These are phyloP conservation scores for Melanchra persicariae DNA, from an alignment of 2,888 invertebrate genomes.

Conservation along the genomic window DNA sequence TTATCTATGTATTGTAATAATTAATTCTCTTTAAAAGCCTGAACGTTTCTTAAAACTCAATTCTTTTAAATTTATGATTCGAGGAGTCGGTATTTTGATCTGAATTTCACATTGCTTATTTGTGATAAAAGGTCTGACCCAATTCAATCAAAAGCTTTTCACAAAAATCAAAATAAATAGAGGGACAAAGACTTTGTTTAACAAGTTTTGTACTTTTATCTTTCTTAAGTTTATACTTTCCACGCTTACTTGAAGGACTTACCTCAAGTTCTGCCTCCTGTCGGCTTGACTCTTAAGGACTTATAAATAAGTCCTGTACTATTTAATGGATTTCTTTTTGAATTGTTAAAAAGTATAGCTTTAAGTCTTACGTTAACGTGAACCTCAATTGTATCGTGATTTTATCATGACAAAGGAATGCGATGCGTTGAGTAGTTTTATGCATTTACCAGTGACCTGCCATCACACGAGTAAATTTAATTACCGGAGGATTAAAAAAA, in stretches of 20 bases:
- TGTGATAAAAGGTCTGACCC: neutral
- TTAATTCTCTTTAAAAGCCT: neutral
- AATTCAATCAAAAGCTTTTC: neutral
- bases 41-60: neutral
- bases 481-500: too few species aligned
- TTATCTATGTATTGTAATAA: neutral
- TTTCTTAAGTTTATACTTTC: constrained; percentile 17
- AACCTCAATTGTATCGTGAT: neutral
- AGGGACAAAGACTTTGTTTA: constrained; percentile 10
- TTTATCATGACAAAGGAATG: neutral
- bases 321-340: constrained; percentile 8
- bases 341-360: neutral
- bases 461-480: too few species aligned
- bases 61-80: neutral
- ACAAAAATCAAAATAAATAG: constrained; percentile 10
- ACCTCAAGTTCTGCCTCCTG: constrained; percentile 25
- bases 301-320: constrained; percentile 11
- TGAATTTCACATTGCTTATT: neutral
- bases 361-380: constrained; percentile 11
- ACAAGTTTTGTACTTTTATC: constrained; percentile 25
- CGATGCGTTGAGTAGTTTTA: neutral
- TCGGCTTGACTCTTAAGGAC: constrained; percentile 8
- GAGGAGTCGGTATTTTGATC: too few species aligned
- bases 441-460: too few species aligned
- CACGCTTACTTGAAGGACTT: constrained; percentile 13